Evolutionary conservation across 2,797 vertebrate species (phyloP).

Genomic region (Chelon auratus): DNA sequence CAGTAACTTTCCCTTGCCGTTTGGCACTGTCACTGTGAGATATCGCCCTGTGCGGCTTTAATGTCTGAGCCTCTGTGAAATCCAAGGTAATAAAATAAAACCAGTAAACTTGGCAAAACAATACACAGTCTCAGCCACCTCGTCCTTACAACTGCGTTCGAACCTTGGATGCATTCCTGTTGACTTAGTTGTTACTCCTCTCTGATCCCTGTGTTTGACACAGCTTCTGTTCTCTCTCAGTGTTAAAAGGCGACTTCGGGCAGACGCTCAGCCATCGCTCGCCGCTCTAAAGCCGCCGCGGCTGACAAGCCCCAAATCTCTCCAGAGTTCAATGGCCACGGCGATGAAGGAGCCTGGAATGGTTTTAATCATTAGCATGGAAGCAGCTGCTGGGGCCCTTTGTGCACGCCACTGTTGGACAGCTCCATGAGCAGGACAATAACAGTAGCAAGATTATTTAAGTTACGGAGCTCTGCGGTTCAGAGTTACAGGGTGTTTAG

Average conservation of each 20-base stretch:
- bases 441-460: too few species aligned
- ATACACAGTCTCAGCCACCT: slow-evolving; percentile 2
- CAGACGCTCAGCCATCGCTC: slow-evolving; percentile 29
- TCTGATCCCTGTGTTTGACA: slow-evolving; percentile 42
- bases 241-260: slow-evolving; percentile 5
- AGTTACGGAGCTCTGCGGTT: too few species aligned
- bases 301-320: slow-evolving; percentile 12
- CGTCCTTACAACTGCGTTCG: slow-evolving; percentile 17
- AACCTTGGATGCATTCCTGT: slow-evolving; percentile 2
- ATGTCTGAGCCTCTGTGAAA: slow-evolving; percentile 10
- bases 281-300: neutral
- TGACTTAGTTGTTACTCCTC: slow-evolving; percentile 6
- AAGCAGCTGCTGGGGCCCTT: neutral
- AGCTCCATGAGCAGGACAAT: neutral
- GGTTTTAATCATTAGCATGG: slow-evolving; percentile 32
- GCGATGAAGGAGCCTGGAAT: slow-evolving; percentile 23
- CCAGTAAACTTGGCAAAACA: slow-evolving; percentile 16
- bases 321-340: slow-evolving; percentile 36
- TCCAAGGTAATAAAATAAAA: slow-evolving; percentile 27
- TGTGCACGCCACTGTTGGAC: slow-evolving; percentile 15
- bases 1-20: neutral
- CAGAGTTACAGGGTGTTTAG: neutral
- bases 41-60: slow-evolving; percentile 1
- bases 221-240: slow-evolving; percentile 44
- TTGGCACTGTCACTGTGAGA: slow-evolving; percentile 6